Conservation (phyloP, 2,113 vertebrate genomes). For the Kryptolebias marmoratus region DNA sequence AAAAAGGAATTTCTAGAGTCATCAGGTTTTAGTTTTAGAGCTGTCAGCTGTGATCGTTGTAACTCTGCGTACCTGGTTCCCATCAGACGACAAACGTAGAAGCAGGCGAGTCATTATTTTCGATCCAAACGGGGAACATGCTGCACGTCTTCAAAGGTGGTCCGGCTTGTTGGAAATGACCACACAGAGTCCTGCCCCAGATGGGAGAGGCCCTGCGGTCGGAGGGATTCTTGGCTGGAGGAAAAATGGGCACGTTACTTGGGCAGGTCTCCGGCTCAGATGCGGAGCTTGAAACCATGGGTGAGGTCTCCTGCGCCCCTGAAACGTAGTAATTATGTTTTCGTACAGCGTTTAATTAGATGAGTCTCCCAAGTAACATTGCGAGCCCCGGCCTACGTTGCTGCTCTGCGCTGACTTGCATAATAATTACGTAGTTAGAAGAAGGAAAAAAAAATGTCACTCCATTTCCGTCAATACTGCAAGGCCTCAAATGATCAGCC, state of each 20-base stretch:
- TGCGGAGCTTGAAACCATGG: slow-evolving; percentile 57
- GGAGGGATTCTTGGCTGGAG: slow-evolving; percentile 55
- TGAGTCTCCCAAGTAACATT: slow-evolving; percentile 48
- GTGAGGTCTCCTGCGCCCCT: slow-evolving; percentile 59
- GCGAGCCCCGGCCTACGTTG: slow-evolving; percentile 36
- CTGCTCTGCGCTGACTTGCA: slow-evolving; percentile 41
- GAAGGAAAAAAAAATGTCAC: slow-evolving; percentile 49
- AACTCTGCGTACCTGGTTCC: neutral
- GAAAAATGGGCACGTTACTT: slow-evolving; percentile 58
- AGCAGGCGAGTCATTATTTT: neutral
- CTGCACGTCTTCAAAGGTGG: slow-evolving; percentile 50
- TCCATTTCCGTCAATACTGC: slow-evolving; percentile 54
- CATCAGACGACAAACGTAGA: neutral
- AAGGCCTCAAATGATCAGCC: slow-evolving; percentile 67
- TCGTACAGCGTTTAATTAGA: slow-evolving; percentile 73
- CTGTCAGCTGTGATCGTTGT: neutral
- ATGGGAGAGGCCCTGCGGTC: slow-evolving; percentile 68
- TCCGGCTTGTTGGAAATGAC: slow-evolving; percentile 54
- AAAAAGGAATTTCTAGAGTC: slow-evolving; percentile 7
- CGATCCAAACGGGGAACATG: neutral
- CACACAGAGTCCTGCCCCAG: slow-evolving; percentile 38
- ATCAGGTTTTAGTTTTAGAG: neutral
- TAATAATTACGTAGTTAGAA: slow-evolving; percentile 59
- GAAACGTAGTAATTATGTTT: slow-evolving; percentile 65
- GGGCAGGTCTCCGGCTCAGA: slow-evolving; percentile 38